Percentiles rank a stretch among this genome's conserved stretches.
Evolutionary conservation across 2,797 vertebrate genomes (phyloP).

Genomic region (Xiphorhynchus erythropygius): DNA sequence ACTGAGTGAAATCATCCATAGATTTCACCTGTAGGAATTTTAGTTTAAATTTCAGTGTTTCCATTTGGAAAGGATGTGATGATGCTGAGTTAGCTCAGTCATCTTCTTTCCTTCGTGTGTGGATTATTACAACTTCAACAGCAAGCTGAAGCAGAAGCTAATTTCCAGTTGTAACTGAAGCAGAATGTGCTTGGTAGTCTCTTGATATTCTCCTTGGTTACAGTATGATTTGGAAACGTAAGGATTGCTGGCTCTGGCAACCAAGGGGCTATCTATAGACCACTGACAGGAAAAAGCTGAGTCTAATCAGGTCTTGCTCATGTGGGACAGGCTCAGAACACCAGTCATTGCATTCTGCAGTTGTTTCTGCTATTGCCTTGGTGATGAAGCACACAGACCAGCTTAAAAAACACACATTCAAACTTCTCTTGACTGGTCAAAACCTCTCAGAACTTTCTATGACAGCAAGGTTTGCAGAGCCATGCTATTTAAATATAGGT

Average conservation of each 20-base stretch:
- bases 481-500: neutral
- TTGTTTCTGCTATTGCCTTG: neutral
- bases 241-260: neutral
- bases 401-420: rapidly evolving
- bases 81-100: neutral
- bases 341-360: rapidly evolving
- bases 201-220: neutral
- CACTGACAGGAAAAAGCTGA: neutral
- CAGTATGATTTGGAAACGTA: neutral
- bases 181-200: neutral
- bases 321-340: neutral
- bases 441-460: neutral
- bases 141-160: neutral
- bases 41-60: neutral
- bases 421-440: neutral
- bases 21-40: neutral
- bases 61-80: rapidly evolving
- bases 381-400: neutral
- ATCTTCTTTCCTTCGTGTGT: neutral
- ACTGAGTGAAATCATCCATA: neutral
- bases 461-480: neutral
- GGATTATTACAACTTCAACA: neutral
- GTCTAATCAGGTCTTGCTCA: neutral
- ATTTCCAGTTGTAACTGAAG: neutral
- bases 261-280: neutral